Evolutionary conservation across 2,888 invertebrate genomes (phyloP).

Genomic region (Diaphora mendica): DNA sequence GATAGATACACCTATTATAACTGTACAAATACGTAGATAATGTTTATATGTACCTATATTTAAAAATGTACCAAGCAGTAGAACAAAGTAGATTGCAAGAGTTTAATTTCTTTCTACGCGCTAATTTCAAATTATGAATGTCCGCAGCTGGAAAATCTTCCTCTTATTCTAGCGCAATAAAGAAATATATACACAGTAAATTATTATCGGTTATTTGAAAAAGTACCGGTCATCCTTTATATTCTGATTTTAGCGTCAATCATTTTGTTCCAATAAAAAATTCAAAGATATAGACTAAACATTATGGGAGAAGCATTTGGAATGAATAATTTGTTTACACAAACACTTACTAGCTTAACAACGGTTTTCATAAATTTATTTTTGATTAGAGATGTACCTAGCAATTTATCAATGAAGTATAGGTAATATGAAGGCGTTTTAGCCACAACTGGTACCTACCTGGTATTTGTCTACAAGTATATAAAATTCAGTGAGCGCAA

Average conservation of each 20-base stretch:
- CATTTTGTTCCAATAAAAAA: constrained; percentile 38
- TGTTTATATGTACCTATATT: not conserved
- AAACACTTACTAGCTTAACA: constrained; percentile 23
- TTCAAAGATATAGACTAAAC: constrained; percentile 43
- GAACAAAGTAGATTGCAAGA: not conserved
- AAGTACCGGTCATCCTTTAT: constrained; percentile 19
- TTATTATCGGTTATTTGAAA: not conserved
- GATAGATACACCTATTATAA: too few species aligned
- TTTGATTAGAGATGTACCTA: too few species aligned
- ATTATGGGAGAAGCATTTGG: constrained; percentile 24
- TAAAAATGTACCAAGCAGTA: not conserved
- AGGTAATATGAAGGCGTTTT: too few species aligned
- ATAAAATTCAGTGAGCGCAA: not conserved
- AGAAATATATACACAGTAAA: not conserved
- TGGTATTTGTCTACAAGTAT: too few species aligned
- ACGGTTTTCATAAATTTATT: constrained; percentile 14
- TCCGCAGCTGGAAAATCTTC: not conserved
- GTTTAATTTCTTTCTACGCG: too few species aligned
- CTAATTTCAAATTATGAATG: not conserved
- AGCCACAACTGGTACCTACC: too few species aligned
- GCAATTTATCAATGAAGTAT: too few species aligned
- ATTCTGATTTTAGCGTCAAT: constrained; percentile 29
- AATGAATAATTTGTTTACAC: constrained; percentile 44
- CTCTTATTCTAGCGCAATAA: not conserved
- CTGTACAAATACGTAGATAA: not conserved